phyloP scores from a whole-genome alignment of 2,797 vertebrate genomes.

The Premnoplex brunnescens region DNA sequence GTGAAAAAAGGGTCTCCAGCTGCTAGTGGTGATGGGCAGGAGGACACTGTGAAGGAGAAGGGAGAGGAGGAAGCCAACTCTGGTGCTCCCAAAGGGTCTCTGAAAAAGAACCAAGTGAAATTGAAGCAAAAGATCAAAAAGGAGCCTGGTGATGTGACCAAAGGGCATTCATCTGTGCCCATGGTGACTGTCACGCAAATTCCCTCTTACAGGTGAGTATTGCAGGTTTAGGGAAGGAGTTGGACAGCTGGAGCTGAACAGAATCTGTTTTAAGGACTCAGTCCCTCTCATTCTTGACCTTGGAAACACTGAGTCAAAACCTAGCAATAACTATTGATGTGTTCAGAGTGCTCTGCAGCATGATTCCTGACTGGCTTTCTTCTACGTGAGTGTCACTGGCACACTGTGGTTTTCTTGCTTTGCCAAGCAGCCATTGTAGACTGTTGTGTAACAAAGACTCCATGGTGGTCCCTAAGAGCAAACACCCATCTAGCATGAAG shows the following conservation, averaged over 20 bases:
- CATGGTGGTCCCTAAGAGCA: not conserved
- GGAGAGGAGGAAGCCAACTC: slow-evolving; percentile 60
- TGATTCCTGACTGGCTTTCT: not conserved
- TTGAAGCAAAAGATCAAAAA: slow-evolving; percentile 91
- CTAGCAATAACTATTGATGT: not conserved
- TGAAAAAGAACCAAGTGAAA: slow-evolving; percentile 82
- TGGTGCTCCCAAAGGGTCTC: slow-evolving; percentile 77
- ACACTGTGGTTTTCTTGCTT: not conserved
- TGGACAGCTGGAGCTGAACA: not conserved
- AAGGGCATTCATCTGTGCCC: slow-evolving; percentile 72
- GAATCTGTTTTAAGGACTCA: not conserved
- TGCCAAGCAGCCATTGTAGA: not conserved
- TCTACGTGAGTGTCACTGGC: not conserved
- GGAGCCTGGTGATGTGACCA: slow-evolving; percentile 71
- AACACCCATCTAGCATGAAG: not conserved
- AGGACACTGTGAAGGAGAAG: slow-evolving; percentile 80
- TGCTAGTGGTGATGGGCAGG: slow-evolving; percentile 52
- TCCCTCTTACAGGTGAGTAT: slow-evolving; percentile 90
- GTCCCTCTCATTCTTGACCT: not conserved
- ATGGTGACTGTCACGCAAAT: slow-evolving; percentile 87
- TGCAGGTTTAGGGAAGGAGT: not conserved
- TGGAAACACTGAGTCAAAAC: not conserved
- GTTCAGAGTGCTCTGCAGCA: not conserved
- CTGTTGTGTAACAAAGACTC: not conserved
- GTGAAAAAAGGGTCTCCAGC: slow-evolving; percentile 20